Evolutionary conservation across 2,113 vertebrate genomes (phyloP).

Genomic region (Ariopsis seemanni): DNA sequence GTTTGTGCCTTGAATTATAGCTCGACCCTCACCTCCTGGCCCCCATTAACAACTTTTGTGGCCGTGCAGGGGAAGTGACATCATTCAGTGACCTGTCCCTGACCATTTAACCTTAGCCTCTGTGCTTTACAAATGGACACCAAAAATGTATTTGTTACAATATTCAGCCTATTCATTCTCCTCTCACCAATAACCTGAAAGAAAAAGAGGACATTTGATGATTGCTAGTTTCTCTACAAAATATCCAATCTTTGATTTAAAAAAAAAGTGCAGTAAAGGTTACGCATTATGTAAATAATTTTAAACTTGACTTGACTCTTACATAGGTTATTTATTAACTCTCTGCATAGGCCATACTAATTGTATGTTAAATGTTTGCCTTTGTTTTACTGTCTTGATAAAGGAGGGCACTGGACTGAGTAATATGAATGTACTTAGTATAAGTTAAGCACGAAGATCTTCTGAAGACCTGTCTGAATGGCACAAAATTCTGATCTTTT

Average conservation of each 20-base stretch:
- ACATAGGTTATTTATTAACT: constrained; percentile 35
- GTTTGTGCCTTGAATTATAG: constrained; percentile 48
- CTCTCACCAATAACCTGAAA: not conserved
- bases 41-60: constrained; percentile 39
- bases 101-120: constrained; percentile 12
- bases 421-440: constrained; percentile 52
- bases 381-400: constrained; percentile 46
- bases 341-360: constrained; percentile 1
- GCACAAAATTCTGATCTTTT: constrained; percentile 24
- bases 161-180: constrained; percentile 4
- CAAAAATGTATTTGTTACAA: constrained; percentile 1
- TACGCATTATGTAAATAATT: not conserved
- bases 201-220: not conserved
- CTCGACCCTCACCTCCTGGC: constrained; percentile 39
- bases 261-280: not conserved
- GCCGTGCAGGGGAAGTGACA: constrained; percentile 48
- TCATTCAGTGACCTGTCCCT: constrained; percentile 36
- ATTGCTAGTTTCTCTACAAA: not conserved
- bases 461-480: constrained; percentile 39
- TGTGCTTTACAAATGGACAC: constrained; percentile 27
- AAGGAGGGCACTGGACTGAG: constrained; percentile 49
- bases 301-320: constrained; percentile 10
- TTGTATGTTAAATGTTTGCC: constrained; percentile 10
- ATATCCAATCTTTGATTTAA: not conserved
- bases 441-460: constrained; percentile 21